Percentiles rank a stretch among this genome's conserved stretches.
Evolutionary conservation across 35 echinoderm and acorn worm species (phyloP).

Genomic region (Strongylocentrotus purpuratus): DNA sequence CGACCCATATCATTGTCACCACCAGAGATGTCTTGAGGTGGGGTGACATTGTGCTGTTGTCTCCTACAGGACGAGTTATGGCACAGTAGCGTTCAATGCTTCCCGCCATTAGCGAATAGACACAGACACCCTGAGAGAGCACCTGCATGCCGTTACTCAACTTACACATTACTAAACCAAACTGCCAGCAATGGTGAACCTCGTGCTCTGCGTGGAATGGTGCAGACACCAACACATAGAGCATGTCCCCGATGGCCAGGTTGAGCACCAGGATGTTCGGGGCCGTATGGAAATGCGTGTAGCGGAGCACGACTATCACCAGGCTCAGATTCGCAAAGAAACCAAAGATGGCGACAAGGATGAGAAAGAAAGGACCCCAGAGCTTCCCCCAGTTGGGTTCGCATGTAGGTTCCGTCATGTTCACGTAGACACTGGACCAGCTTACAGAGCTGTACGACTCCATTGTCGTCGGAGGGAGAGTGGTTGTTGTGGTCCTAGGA

Average conservation of each 20-base stretch:
- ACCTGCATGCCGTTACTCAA: constrained; percentile 63
- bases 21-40: constrained; percentile 32
- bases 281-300: constrained; percentile 59
- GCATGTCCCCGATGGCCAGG: constrained; percentile 79
- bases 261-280: constrained; percentile 83
- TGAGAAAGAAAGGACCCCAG: constrained; percentile 53
- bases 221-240: constrained; percentile 63
- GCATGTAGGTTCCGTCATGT: neutral
- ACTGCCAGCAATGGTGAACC: constrained; percentile 62
- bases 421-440: neutral
- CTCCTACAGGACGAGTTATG: constrained; percentile 40
- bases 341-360: constrained; percentile 57
- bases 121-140: constrained; percentile 66
- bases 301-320: constrained; percentile 58
- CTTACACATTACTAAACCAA: constrained; percentile 53
- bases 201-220: constrained; percentile 72
- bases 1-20: constrained; percentile 66
- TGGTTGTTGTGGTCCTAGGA: constrained; percentile 41
- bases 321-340: constrained; percentile 72
- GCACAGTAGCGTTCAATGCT: constrained; percentile 80
- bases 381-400: constrained; percentile 22
- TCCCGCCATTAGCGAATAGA: constrained; percentile 78
- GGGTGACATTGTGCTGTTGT: constrained; percentile 39
- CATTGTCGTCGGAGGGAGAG: constrained; percentile 6
- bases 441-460: constrained; percentile 28